A percentile compares a stretch with the other conserved stretches of the same genome.
Conservation (phyloP, 2,888 invertebrate genomes). For the Campoplex nolae region DNA sequence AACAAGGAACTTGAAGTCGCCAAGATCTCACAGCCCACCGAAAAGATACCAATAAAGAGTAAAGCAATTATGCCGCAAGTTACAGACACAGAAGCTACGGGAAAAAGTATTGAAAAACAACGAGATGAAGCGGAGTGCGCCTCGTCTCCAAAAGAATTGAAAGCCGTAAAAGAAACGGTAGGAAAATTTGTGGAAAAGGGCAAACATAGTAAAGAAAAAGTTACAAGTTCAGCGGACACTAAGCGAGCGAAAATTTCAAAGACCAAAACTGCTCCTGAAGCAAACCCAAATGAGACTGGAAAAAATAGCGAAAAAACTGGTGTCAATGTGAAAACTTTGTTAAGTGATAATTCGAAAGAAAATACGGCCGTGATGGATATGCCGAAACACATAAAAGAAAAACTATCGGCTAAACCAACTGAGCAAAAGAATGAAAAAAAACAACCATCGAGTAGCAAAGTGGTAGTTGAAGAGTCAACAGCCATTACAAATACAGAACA, state of each 20-base stretch:
- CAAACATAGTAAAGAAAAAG: conserved; percentile 41
- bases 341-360: conserved; percentile 7
- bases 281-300: background rate
- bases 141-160: background rate
- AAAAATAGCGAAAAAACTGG: conserved; percentile 6
- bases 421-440: conserved; percentile 50
- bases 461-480: conserved; percentile 23
- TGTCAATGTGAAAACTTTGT: conserved; percentile 9
- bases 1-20: conserved; percentile 11
- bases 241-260: conserved; percentile 34
- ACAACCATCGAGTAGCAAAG: conserved; percentile 18
- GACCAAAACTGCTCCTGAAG: conserved; percentile 23
- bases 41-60: conserved; percentile 75
- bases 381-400: conserved; percentile 20
- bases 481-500: conserved; percentile 1
- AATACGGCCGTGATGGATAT: background rate
- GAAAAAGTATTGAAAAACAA: conserved; percentile 9
- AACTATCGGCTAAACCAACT: conserved; percentile 22
- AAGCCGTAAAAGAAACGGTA: conserved; percentile 3
- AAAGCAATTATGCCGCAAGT: conserved; percentile 39
- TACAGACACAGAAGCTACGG: background rate
- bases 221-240: background rate
- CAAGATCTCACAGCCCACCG: conserved; percentile 41
- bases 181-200: conserved; percentile 38
- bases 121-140: background rate